Evolutionary conservation across 2,113 vertebrate species (phyloP), one percentile per base, ranked within the genome.

Genomic region (Mirounga angustirostris): DNA sequence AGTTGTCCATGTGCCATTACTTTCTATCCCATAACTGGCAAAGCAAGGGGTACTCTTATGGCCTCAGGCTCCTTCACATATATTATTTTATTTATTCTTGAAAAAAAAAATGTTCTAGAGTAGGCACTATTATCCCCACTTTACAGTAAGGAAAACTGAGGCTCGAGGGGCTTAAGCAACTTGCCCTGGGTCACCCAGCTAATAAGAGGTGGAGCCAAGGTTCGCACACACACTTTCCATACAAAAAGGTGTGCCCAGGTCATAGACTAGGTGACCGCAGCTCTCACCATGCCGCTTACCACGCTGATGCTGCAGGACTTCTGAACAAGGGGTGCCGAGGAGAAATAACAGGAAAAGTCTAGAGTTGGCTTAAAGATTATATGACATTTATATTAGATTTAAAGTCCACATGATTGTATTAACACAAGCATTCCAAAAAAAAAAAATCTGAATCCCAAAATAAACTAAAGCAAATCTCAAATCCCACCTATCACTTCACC

Each of bases 401-500:
- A 81, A 82, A 86, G 73, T 80, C 16, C 50, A 86, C 13, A 24
- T 10, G n/a, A 91, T 63, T 91, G 14, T 82, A 19, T 87, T 76
- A 85, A 15, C 30, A 33, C 9, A 90, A 85, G 4, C n/a, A 65
- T 79, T 84, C 24, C 21, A 16, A 67, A 59, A 59, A 21, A 73
- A 91, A 69, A 40, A n/a, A 52, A 24, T 2, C 40, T 76, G 89
- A 89, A 95, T 97, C 94, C 65, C 50, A 67, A 94, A 89, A 69
- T 69, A 93, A 92, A 83, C 36, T 16, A 33, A 21, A 88, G 40
- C 36, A 74, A 85, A 61, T 86, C 58, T 73, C 43, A 2, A 30
- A 40, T 89, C 33, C 86, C 59, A 85, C 13, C 8, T 65, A 43
- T 54, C 6, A 58, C 30, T 59, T 58, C 46, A 58, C 36, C 33